These are phyloP conservation scores for Andrena cerasifolii DNA, from an alignment of 1,140 invertebrate genomes.

Conservation along the genomic window DNA sequence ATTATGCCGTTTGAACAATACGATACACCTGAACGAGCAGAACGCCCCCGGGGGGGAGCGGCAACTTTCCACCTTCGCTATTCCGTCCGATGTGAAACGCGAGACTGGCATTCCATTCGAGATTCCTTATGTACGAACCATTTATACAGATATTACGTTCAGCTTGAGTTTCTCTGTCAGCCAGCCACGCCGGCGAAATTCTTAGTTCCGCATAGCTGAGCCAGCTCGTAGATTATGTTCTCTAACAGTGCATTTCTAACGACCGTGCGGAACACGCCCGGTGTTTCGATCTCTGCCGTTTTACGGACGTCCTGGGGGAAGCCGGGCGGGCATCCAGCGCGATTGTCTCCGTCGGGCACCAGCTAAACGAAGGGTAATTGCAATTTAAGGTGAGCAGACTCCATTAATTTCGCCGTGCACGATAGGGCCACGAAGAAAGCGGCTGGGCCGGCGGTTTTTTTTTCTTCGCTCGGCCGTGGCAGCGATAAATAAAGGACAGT, in stretches of 20 bases:
- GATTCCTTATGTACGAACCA: constrained; percentile 44
- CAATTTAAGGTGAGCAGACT: constrained; percentile 16
- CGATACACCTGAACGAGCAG: not conserved
- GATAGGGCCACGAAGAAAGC: not conserved
- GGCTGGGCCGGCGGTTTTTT: no score
- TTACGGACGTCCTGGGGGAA: not conserved
- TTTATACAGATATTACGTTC: constrained; percentile 53
- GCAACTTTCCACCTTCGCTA: constrained; percentile 32
- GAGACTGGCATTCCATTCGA: constrained; percentile 35
- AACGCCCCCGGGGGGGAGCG: not conserved
- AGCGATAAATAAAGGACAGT: not conserved
- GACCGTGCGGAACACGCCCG: not conserved
- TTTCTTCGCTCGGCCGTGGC: no score
- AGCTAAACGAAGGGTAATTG: constrained; percentile 7
- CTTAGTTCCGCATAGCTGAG: constrained; percentile 40
- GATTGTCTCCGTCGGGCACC: not conserved
- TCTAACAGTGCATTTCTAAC: not conserved
- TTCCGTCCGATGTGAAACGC: constrained; percentile 29
- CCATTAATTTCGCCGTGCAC: not conserved
- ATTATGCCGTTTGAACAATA: constrained; percentile 11
- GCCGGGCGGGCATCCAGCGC: no score
- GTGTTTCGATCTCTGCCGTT: not conserved
- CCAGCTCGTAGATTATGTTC: constrained; percentile 25
- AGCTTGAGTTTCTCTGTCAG: constrained; percentile 12
- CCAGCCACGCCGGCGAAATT: constrained; percentile 16